A percentile compares a stretch with the other conserved stretches of the same genome.
Evolutionary conservation across 2,113 vertebrate species (phyloP).

Genomic region (Piprites chloris): DNA sequence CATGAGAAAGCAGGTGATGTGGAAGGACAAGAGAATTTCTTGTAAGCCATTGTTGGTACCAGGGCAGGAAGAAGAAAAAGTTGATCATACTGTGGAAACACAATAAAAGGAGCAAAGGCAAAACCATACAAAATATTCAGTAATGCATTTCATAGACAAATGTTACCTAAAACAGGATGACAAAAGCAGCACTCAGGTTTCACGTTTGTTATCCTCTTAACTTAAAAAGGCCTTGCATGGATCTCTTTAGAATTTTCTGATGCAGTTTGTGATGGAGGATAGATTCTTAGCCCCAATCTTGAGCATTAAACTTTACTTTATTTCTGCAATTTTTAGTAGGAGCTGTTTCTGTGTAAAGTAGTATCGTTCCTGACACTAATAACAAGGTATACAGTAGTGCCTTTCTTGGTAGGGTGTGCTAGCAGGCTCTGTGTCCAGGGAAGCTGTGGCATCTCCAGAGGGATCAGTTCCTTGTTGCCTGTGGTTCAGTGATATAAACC

Average conservation of each 20-base stretch:
- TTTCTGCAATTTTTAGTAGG: neutral
- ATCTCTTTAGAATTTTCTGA: neutral
- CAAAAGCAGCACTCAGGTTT: neutral
- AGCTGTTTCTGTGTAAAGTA: neutral
- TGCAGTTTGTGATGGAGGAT: rapidly evolving
- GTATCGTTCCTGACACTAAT: neutral
- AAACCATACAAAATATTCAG: neutral
- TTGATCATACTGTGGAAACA: neutral
- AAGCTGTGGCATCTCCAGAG: rapidly evolving
- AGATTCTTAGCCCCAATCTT: neutral
- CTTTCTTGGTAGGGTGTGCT: neutral
- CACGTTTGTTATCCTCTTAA: neutral
- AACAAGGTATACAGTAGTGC: neutral
- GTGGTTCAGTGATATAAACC: neutral
- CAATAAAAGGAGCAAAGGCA: neutral
- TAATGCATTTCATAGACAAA: neutral
- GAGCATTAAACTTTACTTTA: neutral
- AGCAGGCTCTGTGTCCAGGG: neutral
- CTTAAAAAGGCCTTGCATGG: neutral
- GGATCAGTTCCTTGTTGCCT: neutral
- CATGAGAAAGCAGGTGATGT: neutral
- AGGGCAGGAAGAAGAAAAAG: neutral
- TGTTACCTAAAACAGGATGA: neutral
- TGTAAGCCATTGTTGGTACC: neutral
- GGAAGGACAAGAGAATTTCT: neutral